Base-by-base conservation (phyloP, 2,888 invertebrate genomes). In the Dastarcus helophoroides region DNA sequence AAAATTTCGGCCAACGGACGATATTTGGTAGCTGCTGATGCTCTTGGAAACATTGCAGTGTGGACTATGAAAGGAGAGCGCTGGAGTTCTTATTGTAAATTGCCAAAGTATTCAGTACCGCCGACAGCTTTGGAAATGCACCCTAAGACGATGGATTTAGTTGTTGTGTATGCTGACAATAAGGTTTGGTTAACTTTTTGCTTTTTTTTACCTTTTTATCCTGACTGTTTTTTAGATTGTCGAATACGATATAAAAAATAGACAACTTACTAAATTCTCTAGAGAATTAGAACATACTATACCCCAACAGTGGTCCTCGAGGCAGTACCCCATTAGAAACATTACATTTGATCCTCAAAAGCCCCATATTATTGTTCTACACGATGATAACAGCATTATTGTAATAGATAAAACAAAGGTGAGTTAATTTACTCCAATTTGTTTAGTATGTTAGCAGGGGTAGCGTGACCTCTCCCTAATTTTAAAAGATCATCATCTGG, bases 141-240 rank as follows among this genome's bases (percentile, higher is more conserved):
- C 49, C 65, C 69, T 10, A 56, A 55, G 5, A 60, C 61, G 2
- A 66, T 71, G 3, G 67, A 67, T 23, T 56, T 90, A 4, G 68
- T 85, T 16, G 66, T 82, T 6, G 73, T 73, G 2, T 89, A 88
- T 61, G 69, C 83, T 1, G 81, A 91, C 64, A 79, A 81, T 46
- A 80, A 76, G 71, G 84, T 83, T 57, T 50, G 48, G 40, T 13
- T 19, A 11, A n/a, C 5, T 10, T 31, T 14, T 26, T 27, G 3
- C 11, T 21, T 13, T 33, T 24, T 11, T 23, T 11, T 4, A 22
- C 4, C 7, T 22, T 22, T 11, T 22, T 22, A 6, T 22, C 11
- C 11, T 11, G n/a, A n/a, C 23, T 22, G 7, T 38, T 26, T 63
- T 63, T 12, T 57, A 83, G 79, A 66, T 89, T 35, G 61, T 82